Evolutionary conservation across 2,113 vertebrate genomes (phyloP), one percentile per base, ranked within the genome.

Genomic region (Myocastor coypus): DNA sequence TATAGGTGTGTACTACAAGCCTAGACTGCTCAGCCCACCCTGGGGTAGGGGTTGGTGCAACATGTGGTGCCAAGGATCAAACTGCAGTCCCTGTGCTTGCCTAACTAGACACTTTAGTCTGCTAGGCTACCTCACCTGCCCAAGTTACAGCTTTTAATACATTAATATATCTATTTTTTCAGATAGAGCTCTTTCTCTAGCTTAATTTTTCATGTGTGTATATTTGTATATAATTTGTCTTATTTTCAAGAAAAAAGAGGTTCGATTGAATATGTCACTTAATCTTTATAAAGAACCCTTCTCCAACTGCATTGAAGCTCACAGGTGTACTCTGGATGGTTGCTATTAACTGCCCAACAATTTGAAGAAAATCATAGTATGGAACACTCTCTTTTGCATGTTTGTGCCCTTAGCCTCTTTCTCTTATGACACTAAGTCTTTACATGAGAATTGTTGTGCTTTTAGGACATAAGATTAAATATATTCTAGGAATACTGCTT

Each of bases 181-280:
- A 73, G 85, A 22, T 40, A 32, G 34, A 55, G 59, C 26, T 84
- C n/a, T 92, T 64, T 84, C 52, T 75, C 26, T 10, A 63, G 57
- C 82, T 96, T 92, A 9, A 69, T 73, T 52, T 59, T 83, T 26
- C 83, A 57, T 32, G 30, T 80, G 61, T 57, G 10, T 71, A 50
- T 77, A 7, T 87, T 30, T 86, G 16, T 89, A 30, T 86, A 59
- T 87, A 64, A 20, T 73, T 87, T 83, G 50, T 64, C 80, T 75
- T 95, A n/a, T 73, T 93, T 96, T 95, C 28, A 63, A 88, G 55
- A 91, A 89, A 75, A 57, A 64, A 69, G 75, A 89, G 34, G 78
- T 66, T 83, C 12, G 80, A 40, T 32, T 84, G 42, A 93, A 81
- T 59, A 90, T 64, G 22, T 61, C 82, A 88, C 34, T 69, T 85